phyloP scores from a whole-genome alignment of 2,113 vertebrate genomes.

The Penelope pileata region DNA sequence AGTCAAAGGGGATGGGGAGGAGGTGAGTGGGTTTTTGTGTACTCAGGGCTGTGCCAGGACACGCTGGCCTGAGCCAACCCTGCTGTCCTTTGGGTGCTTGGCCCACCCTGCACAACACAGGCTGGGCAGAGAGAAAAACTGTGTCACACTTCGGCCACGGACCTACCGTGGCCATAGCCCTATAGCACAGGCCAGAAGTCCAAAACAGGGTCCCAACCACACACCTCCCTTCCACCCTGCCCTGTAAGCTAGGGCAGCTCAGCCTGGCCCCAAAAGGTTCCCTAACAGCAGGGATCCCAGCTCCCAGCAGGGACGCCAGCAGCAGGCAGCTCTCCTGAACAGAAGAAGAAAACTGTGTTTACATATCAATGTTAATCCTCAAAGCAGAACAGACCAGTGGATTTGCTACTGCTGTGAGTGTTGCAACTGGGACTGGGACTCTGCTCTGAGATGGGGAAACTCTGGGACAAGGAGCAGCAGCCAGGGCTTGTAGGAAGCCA shows the following conservation, averaged over 20 bases:
- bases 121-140: not conserved
- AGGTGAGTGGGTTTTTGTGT: rapidly evolving
- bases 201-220: not conserved
- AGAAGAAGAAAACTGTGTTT: not conserved
- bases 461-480: not conserved
- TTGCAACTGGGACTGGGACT: not conserved
- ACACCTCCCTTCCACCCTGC: not conserved
- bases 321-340: not conserved
- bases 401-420: not conserved
- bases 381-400: not conserved
- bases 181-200: not conserved
- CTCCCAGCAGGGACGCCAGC: not conserved
- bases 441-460: not conserved
- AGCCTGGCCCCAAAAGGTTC: not conserved
- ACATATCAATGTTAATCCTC: not conserved
- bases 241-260: not conserved
- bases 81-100: not conserved
- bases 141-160: rapidly evolving
- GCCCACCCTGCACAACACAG: not conserved
- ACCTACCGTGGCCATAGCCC: too few relatives aligned
- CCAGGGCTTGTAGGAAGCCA: not conserved
- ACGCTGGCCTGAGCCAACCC: too few relatives aligned
- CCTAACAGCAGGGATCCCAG: too few relatives aligned
- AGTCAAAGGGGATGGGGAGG: not conserved
- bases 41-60: not conserved